Base-by-base conservation (phyloP, 1,140 invertebrate species). In the Araneus ventricosus region DNA sequence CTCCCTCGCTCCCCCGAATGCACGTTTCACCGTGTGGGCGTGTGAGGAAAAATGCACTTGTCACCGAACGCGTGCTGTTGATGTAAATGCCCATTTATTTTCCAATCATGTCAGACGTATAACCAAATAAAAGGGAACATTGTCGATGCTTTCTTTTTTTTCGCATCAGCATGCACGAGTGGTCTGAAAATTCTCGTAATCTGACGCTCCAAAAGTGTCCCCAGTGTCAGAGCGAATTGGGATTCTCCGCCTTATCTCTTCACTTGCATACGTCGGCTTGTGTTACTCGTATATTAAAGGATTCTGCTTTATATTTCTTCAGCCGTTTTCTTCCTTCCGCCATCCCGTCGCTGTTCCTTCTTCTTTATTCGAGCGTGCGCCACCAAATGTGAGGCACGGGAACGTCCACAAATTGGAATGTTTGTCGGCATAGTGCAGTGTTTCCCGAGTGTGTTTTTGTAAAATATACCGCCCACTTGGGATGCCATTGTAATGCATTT, bases 261-360 rank as follows among this genome's bases (percentile, higher is more conserved):
- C 22, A 41, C 59, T 67, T 27, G 59, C 86, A 67, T 70, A 6
- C 41, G 61, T 88, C 59, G 86, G 61, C 86, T 67, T 70, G 30
- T 27, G 61, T 88, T 88, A 70, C 86, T 70, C 61, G 34, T 70
- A 88, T 67, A 88, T 67, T 88, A 88, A 70, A 67, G 59, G 10
- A 67, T 34, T 61, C 52, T 61, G 45, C 61, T 61, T 34, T 27
- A 20, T 30, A 7, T 61, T 34, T 88, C 27, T 34, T 34, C 52
- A 14, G 27, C 27, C 52, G 10, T 59, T 86, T 86, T 59, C 30
- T 30, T 20, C 27, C 63, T 8, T 61, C 59, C 6, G 5, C 24
- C 24, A 5, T 3, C 7, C 59, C 6, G n/a, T 27, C 63, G 1
- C 10, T 17, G n/a, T 24, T 63, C 10, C 10, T n/a, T 24, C 61